phyloP scores from a whole-genome alignment of 2,888 invertebrate genomes.

The Noctua comes region DNA sequence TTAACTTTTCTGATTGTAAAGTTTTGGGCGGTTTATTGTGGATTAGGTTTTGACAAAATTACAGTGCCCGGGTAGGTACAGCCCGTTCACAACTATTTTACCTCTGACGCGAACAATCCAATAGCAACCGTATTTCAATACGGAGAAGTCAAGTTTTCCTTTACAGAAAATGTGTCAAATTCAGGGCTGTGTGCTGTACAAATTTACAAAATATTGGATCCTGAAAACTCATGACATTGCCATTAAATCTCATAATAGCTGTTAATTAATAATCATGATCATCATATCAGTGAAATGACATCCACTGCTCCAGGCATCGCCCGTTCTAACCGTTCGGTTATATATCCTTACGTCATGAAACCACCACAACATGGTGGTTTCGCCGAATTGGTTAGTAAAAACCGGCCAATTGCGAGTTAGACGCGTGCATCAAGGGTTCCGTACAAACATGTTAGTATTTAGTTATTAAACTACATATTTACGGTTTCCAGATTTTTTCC shows the following conservation, averaged over 20 bases:
- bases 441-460: no score
- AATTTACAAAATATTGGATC: background rate
- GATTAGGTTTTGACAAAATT: background rate
- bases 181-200: background rate
- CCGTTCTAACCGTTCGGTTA: background rate
- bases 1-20: conserved; percentile 45
- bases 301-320: background rate
- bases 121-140: background rate
- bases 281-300: background rate
- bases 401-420: no score
- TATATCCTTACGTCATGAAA: no score
- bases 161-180: background rate
- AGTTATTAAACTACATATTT: no score
- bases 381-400: no score
- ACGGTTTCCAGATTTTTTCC: no score
- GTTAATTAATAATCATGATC: background rate
- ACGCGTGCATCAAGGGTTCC: no score
- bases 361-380: no score
- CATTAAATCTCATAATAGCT: background rate
- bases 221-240: background rate
- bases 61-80: background rate
- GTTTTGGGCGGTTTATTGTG: conserved; percentile 6
- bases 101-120: background rate
- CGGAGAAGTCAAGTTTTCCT: background rate
- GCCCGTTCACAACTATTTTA: background rate